These are phyloP conservation scores for Uria aalge DNA, from an alignment of 2,113 vertebrate species.

Conservation along the genomic window DNA sequence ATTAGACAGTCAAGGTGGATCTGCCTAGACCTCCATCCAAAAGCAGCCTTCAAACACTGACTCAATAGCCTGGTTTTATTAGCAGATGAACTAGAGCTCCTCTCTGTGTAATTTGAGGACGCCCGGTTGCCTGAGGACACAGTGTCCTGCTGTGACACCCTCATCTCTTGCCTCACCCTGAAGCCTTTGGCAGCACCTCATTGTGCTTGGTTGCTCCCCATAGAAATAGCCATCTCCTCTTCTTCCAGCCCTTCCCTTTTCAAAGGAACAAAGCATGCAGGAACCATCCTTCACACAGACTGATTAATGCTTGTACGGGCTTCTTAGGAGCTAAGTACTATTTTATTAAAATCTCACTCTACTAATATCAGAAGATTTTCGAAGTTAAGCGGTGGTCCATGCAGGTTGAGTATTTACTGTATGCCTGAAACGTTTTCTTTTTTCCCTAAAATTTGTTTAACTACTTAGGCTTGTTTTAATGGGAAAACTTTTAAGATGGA, in stretches of 20 bases:
- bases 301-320: neutral
- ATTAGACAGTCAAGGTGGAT: neutral
- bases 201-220: neutral
- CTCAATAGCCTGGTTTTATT: neutral
- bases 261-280: neutral
- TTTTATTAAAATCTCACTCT: slow-evolving; percentile 43
- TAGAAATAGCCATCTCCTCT: neutral
- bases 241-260: neutral
- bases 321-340: neutral
- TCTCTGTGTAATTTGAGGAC: neutral
- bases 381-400: neutral
- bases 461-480: neutral
- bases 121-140: neutral
- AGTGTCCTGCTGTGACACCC: neutral
- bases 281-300: neutral
- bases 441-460: neutral
- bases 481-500: neutral
- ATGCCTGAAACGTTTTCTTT: neutral
- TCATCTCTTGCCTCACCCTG: neutral
- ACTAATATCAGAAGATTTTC: neutral
- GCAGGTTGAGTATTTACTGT: neutral
- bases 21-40: neutral
- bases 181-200: neutral
- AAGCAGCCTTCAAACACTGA: neutral
- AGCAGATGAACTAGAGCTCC: neutral